Conservation (phyloP, 2,888 invertebrate genomes). For the Eupithecia vulgata region DNA sequence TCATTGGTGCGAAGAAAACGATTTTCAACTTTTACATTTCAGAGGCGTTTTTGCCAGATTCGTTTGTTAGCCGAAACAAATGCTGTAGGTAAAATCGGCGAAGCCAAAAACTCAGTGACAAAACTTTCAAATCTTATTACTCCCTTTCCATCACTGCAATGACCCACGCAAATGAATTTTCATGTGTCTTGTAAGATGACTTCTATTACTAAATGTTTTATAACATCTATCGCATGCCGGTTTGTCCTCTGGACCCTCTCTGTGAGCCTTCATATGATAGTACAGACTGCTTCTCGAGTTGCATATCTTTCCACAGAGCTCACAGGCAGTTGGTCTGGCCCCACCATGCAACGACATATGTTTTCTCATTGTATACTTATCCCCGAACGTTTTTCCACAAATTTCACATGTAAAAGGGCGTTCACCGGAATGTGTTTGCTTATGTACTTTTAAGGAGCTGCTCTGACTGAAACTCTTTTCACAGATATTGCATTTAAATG, state of each 20-base stretch:
- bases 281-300: slow-evolving; percentile 20
- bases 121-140: background rate
- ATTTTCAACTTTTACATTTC: background rate
- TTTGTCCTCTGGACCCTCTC: slow-evolving; percentile 21
- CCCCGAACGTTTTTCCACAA: slow-evolving; percentile 23
- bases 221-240: slow-evolving; percentile 23
- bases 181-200: slow-evolving; percentile 27
- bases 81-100: background rate
- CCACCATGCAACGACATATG: slow-evolving; percentile 33
- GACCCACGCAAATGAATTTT: slow-evolving; percentile 24
- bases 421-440: slow-evolving; percentile 10
- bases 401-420: slow-evolving; percentile 22
- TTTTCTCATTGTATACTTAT: slow-evolving; percentile 24
- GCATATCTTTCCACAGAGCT: slow-evolving; percentile 21
- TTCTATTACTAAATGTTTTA: slow-evolving; percentile 21
- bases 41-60: too few species aligned
- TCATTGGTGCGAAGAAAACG: background rate
- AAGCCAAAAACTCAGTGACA: background rate
- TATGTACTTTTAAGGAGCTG: slow-evolving; percentile 23
- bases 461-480: slow-evolving; percentile 15
- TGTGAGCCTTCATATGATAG: slow-evolving; percentile 18
- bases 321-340: slow-evolving; percentile 27
- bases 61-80: background rate
- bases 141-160: background rate
- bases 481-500: slow-evolving; percentile 7